Conservation (phyloP, 2,113 vertebrate species). For the Sakesphorus luctuosus region DNA sequence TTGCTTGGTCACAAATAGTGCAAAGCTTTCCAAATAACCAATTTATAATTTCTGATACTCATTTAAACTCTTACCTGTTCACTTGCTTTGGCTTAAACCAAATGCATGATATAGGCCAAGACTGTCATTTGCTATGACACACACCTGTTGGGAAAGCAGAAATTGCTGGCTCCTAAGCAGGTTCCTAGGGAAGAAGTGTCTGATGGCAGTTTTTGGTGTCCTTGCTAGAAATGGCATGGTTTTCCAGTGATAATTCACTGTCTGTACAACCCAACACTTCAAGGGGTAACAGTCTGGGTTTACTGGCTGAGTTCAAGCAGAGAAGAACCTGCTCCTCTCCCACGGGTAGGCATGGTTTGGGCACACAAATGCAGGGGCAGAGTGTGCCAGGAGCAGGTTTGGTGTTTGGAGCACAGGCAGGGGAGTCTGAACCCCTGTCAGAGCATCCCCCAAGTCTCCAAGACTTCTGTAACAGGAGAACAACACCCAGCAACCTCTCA, state of each 20-base stretch:
- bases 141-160: background rate
- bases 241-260: background rate
- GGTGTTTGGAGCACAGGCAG: background rate
- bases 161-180: background rate
- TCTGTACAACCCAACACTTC: background rate
- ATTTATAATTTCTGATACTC: background rate
- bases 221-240: background rate
- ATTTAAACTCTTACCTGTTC: background rate
- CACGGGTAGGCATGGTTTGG: fast-evolving
- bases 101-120: background rate
- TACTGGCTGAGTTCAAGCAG: background rate
- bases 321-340: background rate
- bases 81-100: background rate
- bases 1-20: background rate
- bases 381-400: background rate
- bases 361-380: background rate
- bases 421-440: background rate
- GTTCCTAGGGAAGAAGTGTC: background rate
- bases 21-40: background rate
- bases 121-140: background rate
- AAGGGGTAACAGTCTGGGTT: background rate
- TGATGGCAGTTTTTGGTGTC: background rate
- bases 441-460: fast-evolving
- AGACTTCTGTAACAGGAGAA: background rate
- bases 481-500: background rate